Evolutionary conservation across 2,113 vertebrate genomes (phyloP), one percentile per base, ranked within the genome.

Genomic region (Rhadina sibilatrix): DNA sequence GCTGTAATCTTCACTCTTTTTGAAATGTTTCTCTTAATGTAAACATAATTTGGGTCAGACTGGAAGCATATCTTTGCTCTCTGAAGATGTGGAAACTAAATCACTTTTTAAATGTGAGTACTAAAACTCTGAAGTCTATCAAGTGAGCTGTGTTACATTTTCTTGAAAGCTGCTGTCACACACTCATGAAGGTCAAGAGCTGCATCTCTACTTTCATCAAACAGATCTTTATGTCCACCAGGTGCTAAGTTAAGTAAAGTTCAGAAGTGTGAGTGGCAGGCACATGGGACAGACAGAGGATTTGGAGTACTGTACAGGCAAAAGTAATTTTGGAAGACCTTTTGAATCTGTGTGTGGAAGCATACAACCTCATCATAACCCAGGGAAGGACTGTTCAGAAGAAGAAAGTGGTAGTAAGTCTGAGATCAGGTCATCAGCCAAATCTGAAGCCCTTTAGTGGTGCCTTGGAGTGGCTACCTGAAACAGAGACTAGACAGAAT

Each of bases 241-340:
- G 89, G 92, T 91, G 71, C 77, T 90, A 68, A 92, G 76, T 92
- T 94, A 89, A 97, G 89, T 90, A 94, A 97, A 97, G 89, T 97
- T 97, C 94, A 97, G 59, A 86, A 87, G 37, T 66, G 37, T 94
- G 91, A 90, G 35, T 50, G 49, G 44, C 89, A 95, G 89, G 61
- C 94, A 88, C 57, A 42, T 52, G 40, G 35, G 90, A 76, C 65
- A 74, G 68, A 86, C 22, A 50, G 63, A 79, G 52, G 65, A 94
- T 93, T 70, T 96, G 37, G 31, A 83, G 64, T 95, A 85, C 64
- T 93, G 83, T 76, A 49, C 15, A 47, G 63, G 31, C 25, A 92
- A 88, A 83, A 91, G 79, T 87, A 90, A 94, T 95, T 96, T 94
- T 95, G 56, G 42, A 35, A 21, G 22, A 89, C 92, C 71, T 97